Percentiles rank a stretch among this genome's conserved stretches.
phyloP scores from a whole-genome alignment of 2,888 invertebrate species.

The Drosophila incognita region DNA sequence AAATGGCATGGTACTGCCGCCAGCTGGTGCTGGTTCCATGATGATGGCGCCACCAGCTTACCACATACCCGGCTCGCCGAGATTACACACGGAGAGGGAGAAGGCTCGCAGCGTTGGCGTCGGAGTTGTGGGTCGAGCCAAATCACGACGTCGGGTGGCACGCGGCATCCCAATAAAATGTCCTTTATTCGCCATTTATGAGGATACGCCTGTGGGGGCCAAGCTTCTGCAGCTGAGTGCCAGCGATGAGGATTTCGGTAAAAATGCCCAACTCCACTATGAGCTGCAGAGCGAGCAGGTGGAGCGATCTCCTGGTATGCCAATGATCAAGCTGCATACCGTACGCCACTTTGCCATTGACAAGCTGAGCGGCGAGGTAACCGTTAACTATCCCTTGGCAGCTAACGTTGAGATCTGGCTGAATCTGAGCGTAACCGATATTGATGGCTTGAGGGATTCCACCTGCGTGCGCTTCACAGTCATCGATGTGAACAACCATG shows the following conservation, averaged over 20 bases:
- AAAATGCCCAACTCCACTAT: slow-evolving; percentile 90
- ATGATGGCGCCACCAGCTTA: slow-evolving; percentile 75
- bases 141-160: slow-evolving; percentile 58
- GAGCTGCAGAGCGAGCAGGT: slow-evolving; percentile 89
- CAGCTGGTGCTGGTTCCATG: slow-evolving; percentile 60
- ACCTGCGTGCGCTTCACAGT: slow-evolving; percentile 90
- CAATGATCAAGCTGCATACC: slow-evolving; percentile 56
- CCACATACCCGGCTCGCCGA: slow-evolving; percentile 83
- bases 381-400: slow-evolving; percentile 89
- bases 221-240: slow-evolving; percentile 90
- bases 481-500: slow-evolving; percentile 93
- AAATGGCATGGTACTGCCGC: slow-evolving; percentile 48
- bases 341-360: slow-evolving; percentile 90
- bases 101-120: slow-evolving; percentile 12
- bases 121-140: slow-evolving; percentile 56
- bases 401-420: slow-evolving; percentile 91
- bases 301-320: slow-evolving; percentile 86
- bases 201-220: slow-evolving; percentile 90
- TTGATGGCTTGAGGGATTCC: slow-evolving; percentile 90
- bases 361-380: slow-evolving; percentile 90
- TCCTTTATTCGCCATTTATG: slow-evolving; percentile 89
- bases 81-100: slow-evolving; percentile 65
- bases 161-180: slow-evolving; percentile 70
- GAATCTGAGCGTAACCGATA: slow-evolving; percentile 91
- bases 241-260: slow-evolving; percentile 89